Base-by-base conservation (phyloP, 2,113 vertebrate genomes). In the Quiscalus mexicanus region DNA sequence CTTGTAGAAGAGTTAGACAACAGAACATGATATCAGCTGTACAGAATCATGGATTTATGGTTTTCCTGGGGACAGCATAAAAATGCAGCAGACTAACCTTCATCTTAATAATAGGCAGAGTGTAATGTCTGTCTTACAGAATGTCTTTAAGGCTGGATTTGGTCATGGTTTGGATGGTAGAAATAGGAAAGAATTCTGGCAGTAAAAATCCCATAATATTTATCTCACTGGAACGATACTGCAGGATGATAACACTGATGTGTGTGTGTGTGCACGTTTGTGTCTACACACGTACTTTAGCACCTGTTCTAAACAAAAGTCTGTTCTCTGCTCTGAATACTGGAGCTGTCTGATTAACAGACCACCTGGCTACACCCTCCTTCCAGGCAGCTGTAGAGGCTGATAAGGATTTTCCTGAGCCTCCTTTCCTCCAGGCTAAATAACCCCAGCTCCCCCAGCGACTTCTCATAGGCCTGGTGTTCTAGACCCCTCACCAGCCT, bases 361-460 rank as follows among this genome's bases (percentile, higher is more conserved):
- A 37, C 16, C 16, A 33, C 50, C n/a, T 58, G 78, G 22, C 18
- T 68, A 17, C 22, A 16, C 5, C 22, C 22, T 33, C 41, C 41
- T 39, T 33, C n/a, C 64, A 39, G 27, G 62, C 16, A 33, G 35
- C 2, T 49, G 18, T 11, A 49, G n/a, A 13, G 22, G 33, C 22
- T 68, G 27, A 47, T 21, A 21, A 68, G 27, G 17, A 47, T 39
- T 49, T 27, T 45, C 23, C 52, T 47, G 11, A 63, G 15, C 11
- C 9, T 58, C 22, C 7, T 49, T 7, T 58, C 22, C 28, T 69
- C 28, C 53, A 58, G 23, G 28, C 18, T 59, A 58, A 49, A 39
- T 6, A 58, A 33, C 10, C 22, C 10, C n/a, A 68, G 6, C 16
- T 58, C 14, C 8, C 42, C 17, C 52, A 68, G 42, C 0, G 0